Evolutionary conservation across 1,140 invertebrate species (phyloP).

Genomic region (Manduca sexta): DNA sequence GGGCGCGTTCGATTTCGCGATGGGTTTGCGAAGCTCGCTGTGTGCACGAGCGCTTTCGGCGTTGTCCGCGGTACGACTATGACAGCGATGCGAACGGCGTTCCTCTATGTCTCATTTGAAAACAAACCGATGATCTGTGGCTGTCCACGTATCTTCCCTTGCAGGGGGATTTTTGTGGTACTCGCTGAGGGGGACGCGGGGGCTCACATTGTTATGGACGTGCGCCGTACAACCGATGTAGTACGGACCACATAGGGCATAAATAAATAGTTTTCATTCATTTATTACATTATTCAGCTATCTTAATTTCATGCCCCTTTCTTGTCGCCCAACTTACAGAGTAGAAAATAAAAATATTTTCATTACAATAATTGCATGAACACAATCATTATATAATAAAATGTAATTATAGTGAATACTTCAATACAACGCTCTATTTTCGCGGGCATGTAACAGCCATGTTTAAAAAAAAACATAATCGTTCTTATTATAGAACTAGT

Average conservation of each 20-base stretch:
- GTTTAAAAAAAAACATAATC: neutral
- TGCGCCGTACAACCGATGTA: slow-evolving; percentile 22
- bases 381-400: too few relatives aligned
- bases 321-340: too few relatives aligned
- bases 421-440: too few relatives aligned
- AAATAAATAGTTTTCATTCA: slow-evolving; percentile 38
- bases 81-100: slow-evolving; percentile 21
- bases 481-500: too few relatives aligned
- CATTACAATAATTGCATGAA: too few relatives aligned
- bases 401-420: too few relatives aligned
- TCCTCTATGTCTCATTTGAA: slow-evolving; percentile 48
- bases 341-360: too few relatives aligned
- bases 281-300: too few relatives aligned
- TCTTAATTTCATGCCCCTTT: too few relatives aligned
- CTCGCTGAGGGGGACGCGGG: slow-evolving; percentile 11
- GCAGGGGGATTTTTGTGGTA: slow-evolving; percentile 9
- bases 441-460: too few relatives aligned
- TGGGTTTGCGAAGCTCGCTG: slow-evolving; percentile 14
- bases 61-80: slow-evolving; percentile 41
- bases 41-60: slow-evolving; percentile 33
- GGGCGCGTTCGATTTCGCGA: slow-evolving; percentile 15
- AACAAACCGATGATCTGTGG: slow-evolving; percentile 21
- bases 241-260: slow-evolving; percentile 30
- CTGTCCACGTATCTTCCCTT: slow-evolving; percentile 16
- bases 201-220: slow-evolving; percentile 23